These are phyloP conservation scores for Pangasius larnaudii DNA, from an alignment of 2,797 vertebrate genomes.

Conservation along the genomic window DNA sequence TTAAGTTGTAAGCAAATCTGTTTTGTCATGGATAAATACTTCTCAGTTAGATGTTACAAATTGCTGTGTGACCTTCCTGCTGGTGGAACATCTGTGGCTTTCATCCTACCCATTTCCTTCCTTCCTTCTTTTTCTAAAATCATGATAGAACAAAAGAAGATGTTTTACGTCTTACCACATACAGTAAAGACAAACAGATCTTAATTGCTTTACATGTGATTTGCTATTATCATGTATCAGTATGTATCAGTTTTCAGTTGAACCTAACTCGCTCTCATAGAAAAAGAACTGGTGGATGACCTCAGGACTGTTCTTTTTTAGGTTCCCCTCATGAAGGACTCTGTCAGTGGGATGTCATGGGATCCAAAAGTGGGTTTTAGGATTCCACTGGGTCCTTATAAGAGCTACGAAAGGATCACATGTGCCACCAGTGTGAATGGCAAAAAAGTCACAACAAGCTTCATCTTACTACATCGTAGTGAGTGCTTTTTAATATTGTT, in stretches of 20 bases:
- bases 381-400: constrained; percentile 66
- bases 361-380: constrained; percentile 84
- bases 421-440: constrained; percentile 71
- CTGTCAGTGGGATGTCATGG: constrained; percentile 68
- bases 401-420: constrained; percentile 58
- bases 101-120: constrained; percentile 69
- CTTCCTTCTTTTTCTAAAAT: constrained; percentile 55
- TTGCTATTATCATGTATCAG: neutral
- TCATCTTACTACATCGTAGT: constrained; percentile 75
- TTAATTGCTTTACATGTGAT: constrained; percentile 1
- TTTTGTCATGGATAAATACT: constrained; percentile 53
- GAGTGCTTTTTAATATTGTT: constrained; percentile 65
- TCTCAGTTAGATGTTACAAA: constrained; percentile 63
- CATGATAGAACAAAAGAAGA: constrained; percentile 68
- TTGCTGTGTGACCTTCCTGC: constrained; percentile 68
- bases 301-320: constrained; percentile 12
- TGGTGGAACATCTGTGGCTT: constrained; percentile 62
- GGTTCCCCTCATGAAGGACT: constrained; percentile 40
- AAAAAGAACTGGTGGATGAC: neutral
- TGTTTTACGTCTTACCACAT: neutral
- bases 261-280: neutral
- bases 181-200: neutral
- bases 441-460: constrained; percentile 58
- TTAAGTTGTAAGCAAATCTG: constrained; percentile 16
- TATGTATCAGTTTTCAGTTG: neutral